A percentile compares a stretch with the other conserved stretches of the same genome.
phyloP scores from a whole-genome alignment of 2,797 vertebrate species.

The Paramormyrops hopkinsi region DNA sequence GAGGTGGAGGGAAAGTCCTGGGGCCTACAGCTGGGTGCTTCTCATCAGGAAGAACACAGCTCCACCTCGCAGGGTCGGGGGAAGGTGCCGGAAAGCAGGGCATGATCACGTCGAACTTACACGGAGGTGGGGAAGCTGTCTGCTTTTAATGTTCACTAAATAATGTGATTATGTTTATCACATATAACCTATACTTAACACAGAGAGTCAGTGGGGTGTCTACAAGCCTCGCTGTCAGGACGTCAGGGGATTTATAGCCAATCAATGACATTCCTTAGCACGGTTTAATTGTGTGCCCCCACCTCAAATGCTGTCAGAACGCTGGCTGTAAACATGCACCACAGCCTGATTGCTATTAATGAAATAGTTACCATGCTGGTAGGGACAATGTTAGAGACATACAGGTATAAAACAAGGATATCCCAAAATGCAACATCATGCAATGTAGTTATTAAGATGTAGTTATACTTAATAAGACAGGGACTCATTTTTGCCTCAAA shows the following conservation, averaged over 20 bases:
- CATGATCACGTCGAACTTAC: background rate
- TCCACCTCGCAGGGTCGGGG: background rate
- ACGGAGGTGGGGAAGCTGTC: background rate
- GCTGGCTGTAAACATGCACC: background rate
- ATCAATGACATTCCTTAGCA: background rate
- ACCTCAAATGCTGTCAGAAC: background rate
- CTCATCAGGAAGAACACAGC: background rate
- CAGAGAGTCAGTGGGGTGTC: background rate
- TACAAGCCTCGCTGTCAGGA: background rate
- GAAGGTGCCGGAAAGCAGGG: background rate
- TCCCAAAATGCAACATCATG: background rate
- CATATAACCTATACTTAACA: background rate
- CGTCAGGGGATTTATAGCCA: background rate
- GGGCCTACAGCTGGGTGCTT: background rate
- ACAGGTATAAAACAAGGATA: background rate
- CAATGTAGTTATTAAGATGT: background rate
- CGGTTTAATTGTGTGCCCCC: background rate
- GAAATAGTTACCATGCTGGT: background rate
- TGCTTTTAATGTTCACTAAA: background rate
- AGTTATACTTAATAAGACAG: background rate
- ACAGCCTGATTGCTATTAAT: background rate
- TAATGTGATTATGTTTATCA: background rate
- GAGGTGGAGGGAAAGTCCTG: background rate
- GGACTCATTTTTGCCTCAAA: background rate
- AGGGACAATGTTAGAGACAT: background rate